Conservation (phyloP, 2,113 vertebrate species). For the Hypanus sabinus region DNA sequence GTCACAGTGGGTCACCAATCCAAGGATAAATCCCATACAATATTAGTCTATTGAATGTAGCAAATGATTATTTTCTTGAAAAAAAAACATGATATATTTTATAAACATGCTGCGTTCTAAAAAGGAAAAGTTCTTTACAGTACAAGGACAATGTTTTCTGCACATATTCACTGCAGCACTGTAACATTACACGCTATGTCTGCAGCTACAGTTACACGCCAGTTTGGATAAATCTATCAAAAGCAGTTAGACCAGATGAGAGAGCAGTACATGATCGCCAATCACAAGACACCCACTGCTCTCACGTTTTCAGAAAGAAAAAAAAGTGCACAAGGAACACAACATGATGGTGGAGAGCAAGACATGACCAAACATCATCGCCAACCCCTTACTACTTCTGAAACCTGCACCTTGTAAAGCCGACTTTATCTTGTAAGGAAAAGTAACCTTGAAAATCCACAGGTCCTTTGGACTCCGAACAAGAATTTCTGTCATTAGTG, state of each 20-base stretch:
- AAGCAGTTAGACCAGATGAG: background rate
- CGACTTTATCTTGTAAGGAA: too few relatives aligned
- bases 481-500: too few relatives aligned
- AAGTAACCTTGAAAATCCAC: too few relatives aligned
- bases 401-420: background rate
- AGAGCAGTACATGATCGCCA: background rate
- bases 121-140: background rate
- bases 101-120: constrained; percentile 12
- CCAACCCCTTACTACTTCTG: background rate
- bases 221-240: background rate
- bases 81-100: background rate
- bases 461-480: too few relatives aligned
- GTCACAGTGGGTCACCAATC: background rate
- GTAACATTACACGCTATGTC: constrained; percentile 2
- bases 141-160: background rate
- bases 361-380: background rate
- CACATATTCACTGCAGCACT: background rate
- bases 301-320: background rate
- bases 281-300: background rate
- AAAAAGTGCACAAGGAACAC: constrained; percentile 27
- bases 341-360: background rate
- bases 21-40: background rate
- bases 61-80: background rate
- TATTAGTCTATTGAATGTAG: background rate
- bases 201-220: background rate